Evolutionary conservation across 2,888 invertebrate genomes (phyloP), one percentile per base, ranked within the genome.

Genomic region (Aelia acuminata): DNA sequence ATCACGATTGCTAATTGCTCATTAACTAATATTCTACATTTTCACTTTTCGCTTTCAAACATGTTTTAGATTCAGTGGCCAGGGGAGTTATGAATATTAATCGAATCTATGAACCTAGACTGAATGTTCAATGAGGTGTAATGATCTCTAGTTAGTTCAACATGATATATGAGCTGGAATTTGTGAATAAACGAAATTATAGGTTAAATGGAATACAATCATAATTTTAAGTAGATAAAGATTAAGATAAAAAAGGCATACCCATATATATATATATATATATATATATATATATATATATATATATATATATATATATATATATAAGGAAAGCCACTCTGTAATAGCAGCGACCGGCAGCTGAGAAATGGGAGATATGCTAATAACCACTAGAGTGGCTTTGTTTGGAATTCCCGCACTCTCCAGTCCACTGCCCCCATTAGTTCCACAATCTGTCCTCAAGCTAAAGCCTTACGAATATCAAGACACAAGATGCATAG

Each of bases 351-450:
- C 26, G 57, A 4, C 10, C 26, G 26, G 13, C 13, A 18, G 63
- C 35, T 70, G 35, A 18, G 63, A 70, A 70, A 70, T 70, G 63
- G 31, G 10, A 70, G 63, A 35, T 70, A 70, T 70, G 63, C 63
- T 70, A 70, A 70, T 70, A 35, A 18, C 63, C 18, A 7, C 10
- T 70, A 1, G 7, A 70, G 63, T 35, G 31, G 31, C 57, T 70
- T 70, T 70, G 63, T 70, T 35, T 70, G 26, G 57, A 57, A 57
- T 57, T 26, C 57, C 57, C 11, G 26, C 11, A 13, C 26, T 26
- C 26, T 26, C 8, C 26, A 22, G n/a, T 13, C 57, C 26, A 57
- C 13, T 15, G 26, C 26, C 57, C 3, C n/a, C 26, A 57, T 26
- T 8, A 11, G 13, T 1, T 22, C 10, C n/a, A 2, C 3, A 26